Evolutionary conservation across 37 sponge, comb jelly and placozoan genomes (phyloP), one percentile per base, ranked within the genome.

Genomic region (Oscarella lobularis): DNA sequence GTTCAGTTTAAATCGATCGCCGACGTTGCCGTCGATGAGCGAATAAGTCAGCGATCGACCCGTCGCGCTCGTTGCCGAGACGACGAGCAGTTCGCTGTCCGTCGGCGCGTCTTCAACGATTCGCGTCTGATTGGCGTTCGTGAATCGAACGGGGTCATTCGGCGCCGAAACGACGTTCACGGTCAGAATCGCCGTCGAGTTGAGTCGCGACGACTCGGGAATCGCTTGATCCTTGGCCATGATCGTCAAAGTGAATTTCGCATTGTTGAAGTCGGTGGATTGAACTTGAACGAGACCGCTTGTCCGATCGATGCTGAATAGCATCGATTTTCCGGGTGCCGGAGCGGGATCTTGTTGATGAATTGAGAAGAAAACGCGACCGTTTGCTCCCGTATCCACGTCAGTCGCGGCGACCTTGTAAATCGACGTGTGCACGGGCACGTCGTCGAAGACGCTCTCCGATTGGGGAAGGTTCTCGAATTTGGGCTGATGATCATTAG

Each of bases 401-500:
- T 75, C 76, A 6, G 65, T 2, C 14, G 76, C 76, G 2, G 2
- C 9, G 60, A 48, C 60, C 20, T 48, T 48, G 60, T 27, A 9
- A 48, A 48, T 48, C 20, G 60, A 48, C 20, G 60, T 20, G 20
- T 27, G 20, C 20, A 48, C 9, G 20, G 60, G 60, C 20, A 75
- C 32, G 66, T 75, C 76, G 9, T 48, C 60, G 20, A 27, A 48
- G 65, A 55, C 66, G 2, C 34, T 31, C 65, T 75, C 48, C 4
- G 31, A 54, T 37, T 54, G 9, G 2, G 32, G 2, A 5, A 34
- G 48, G n/a, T 27, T 2, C 2, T 36, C 36, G 48, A 75, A 75
- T 2, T 27, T 33, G 4, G 76, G 76, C n/a, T 20, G 36, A n/a
- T 75, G 27, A 75, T 75, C 76, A 55, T 75, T 75, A 29, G 48